A percentile compares a stretch with the other conserved stretches of the same genome.
phyloP scores from a whole-genome alignment of 1,140 invertebrate species.

The Piezodorus guildinii region DNA sequence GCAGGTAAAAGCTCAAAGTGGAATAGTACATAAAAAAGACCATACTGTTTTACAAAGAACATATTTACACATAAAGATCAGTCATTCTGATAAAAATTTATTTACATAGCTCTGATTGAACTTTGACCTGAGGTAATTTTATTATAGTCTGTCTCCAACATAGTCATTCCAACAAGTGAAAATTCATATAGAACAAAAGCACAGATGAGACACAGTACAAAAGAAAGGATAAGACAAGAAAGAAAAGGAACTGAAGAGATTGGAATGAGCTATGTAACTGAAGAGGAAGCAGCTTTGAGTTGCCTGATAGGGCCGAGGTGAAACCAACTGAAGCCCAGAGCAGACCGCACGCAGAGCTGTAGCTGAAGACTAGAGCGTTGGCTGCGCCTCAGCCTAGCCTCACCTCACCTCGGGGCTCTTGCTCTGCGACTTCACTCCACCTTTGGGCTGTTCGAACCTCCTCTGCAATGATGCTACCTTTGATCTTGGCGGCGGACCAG shows the following conservation, averaged over 20 bases:
- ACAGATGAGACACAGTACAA: neutral
- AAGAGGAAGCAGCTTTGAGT: neutral
- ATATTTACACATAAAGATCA: constrained; percentile 9
- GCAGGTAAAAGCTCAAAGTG: too few relatives aligned
- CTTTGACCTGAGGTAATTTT: neutral
- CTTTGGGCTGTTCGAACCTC: constrained; percentile 45
- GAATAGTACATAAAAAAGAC: too few relatives aligned
- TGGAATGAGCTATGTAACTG: constrained; percentile 12
- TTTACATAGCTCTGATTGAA: constrained; percentile 2
- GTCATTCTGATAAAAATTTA: neutral
- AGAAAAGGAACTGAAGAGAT: neutral
- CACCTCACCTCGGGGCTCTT: constrained; percentile 1
- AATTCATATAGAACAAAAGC: neutral
- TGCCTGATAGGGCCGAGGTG: too few relatives aligned
- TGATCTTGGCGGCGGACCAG: constrained; percentile 34
- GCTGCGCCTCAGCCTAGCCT: neutral
- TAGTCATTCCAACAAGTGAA: neutral
- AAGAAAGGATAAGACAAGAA: neutral
- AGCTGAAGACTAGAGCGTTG: too few relatives aligned
- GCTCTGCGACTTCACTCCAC: neutral
- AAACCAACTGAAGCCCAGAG: too few relatives aligned
- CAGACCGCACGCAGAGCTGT: too few relatives aligned
- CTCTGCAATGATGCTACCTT: constrained; percentile 61
- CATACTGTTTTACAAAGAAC: too few relatives aligned
- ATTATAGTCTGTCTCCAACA: neutral